Conservation (phyloP, 2,113 vertebrate genomes). For the Hyla sarda region DNA sequence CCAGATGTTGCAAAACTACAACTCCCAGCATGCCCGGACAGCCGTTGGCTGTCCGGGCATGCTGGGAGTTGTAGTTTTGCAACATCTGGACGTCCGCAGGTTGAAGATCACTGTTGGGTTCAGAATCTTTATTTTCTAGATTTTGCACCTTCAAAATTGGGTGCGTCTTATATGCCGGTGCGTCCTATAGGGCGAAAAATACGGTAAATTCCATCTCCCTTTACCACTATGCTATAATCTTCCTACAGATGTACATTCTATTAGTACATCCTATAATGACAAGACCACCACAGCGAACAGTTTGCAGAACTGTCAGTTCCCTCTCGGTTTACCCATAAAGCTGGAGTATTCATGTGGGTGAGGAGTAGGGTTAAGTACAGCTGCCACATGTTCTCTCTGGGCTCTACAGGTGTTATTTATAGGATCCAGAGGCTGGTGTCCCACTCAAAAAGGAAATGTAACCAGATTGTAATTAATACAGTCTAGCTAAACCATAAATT, state of each 20-base stretch:
- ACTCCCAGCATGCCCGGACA: too few relatives aligned
- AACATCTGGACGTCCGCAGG: too few relatives aligned
- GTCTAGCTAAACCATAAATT: neutral
- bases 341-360: too few relatives aligned
- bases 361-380: neutral
- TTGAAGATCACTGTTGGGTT: too few relatives aligned
- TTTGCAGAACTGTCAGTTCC: neutral
- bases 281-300: neutral
- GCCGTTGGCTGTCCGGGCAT: too few relatives aligned
- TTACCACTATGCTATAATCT: neutral
- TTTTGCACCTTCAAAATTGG: too few relatives aligned
- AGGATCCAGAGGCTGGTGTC: neutral
- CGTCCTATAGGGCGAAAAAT: too few relatives aligned
- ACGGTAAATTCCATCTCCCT: neutral
- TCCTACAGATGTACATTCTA: neutral
- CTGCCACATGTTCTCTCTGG: constrained; percentile 1
- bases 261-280: neutral
- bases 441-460: constrained; percentile 14
- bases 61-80: too few relatives aligned
- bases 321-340: too few relatives aligned
- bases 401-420: constrained; percentile 26
- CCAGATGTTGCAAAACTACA: too few relatives aligned
- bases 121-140: too few relatives aligned
- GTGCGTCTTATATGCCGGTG: too few relatives aligned
- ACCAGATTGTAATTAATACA: constrained; percentile 24